Evolutionary conservation across 1,140 invertebrate genomes (phyloP), one percentile per base, ranked within the genome.

Genomic region (Dinothrombium tinctorium): DNA sequence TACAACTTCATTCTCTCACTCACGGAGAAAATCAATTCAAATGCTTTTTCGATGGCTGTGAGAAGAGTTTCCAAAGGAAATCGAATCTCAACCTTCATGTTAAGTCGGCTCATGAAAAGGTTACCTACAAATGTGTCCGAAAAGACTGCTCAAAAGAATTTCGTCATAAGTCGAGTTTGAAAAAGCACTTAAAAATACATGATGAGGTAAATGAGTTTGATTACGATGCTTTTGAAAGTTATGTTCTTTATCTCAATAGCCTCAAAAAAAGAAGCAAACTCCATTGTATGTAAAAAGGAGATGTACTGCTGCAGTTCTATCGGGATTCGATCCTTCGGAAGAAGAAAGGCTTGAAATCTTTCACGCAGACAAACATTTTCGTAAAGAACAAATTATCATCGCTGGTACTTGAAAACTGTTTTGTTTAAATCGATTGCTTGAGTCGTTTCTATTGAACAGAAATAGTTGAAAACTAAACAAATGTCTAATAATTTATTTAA

Each of bases 11-110:
- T 15, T 8, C 11, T 14, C 14, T 33, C 8, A 26, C 21, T 41
- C 37, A n/a, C n/a, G n/a, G n/a, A n/a, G n/a, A n/a, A n/a, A n/a
- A 38, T 38, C 21, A 35, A 24, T 41, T 41, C n/a, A 23, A 23
- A 8, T 41, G 40, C 22, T 6, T 7, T 9, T 8, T 1, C 7
- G 40, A 41, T 2, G 23, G 23, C n/a, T 41, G 40, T 23, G 31
- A 24, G 6, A 32, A 33, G 35, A 23, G 21, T 9, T 41, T 23
- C 24, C 11, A 19, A 19, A 32, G 23, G 4, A 23, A 35, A 23
- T 23, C 14, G 8, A 17, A 33, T 21, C 14, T 41, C 1, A 33
- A 15, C n/a, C 17, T 11, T 32, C 40, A 41, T 24, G 14, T 41
- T 33, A 7, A 15, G 2, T 14, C 3, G 5, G 9, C 9, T 33